These are phyloP conservation scores for Dasypus novemcinctus DNA, from an alignment of 2,113 vertebrate species.

Conservation along the genomic window DNA sequence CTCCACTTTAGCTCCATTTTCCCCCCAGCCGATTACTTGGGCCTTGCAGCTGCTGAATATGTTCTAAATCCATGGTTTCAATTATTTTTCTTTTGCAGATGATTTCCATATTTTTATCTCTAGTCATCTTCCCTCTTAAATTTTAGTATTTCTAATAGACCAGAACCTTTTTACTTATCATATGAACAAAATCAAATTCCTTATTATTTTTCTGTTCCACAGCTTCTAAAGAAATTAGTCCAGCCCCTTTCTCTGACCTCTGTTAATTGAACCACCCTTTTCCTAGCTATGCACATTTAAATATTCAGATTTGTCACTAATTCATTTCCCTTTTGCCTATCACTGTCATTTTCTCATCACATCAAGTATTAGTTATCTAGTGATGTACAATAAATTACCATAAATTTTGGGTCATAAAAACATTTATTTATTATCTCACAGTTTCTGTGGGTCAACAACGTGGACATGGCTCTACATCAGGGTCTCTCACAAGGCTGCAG, in stretches of 20 bases:
- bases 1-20: background rate
- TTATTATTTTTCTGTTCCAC: background rate
- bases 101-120: background rate
- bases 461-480: too few relatives aligned
- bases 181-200: background rate
- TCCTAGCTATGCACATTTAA: background rate
- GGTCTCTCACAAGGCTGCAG: too few relatives aligned
- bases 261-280: background rate
- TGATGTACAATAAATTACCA: too few relatives aligned
- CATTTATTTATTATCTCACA: too few relatives aligned
- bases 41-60: background rate
- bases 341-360: background rate
- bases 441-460: too few relatives aligned
- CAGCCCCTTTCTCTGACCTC: background rate
- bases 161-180: background rate
- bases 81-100: background rate
- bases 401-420: too few relatives aligned
- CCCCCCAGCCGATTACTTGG: background rate
- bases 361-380: too few relatives aligned
- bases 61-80: background rate
- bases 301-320: background rate
- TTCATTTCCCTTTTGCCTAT: background rate
- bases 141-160: conserved; percentile 1
- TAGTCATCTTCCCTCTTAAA: background rate
- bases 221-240: background rate